These are phyloP conservation scores for Mythimna ferrago DNA, from an alignment of 2,888 invertebrate genomes.

Conservation along the genomic window DNA sequence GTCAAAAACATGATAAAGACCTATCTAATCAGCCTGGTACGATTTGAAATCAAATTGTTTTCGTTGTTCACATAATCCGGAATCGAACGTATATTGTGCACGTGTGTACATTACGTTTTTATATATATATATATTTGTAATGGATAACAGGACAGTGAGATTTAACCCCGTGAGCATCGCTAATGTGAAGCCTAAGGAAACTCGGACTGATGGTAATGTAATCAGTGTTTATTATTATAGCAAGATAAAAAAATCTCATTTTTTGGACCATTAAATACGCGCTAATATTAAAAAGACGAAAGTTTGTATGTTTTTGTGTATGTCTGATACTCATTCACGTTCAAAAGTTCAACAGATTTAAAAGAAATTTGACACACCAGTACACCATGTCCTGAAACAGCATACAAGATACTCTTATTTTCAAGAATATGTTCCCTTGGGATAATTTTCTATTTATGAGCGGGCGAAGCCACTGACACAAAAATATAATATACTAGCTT, in stretches of 20 bases:
- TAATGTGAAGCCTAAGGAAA: conserved; percentile 67
- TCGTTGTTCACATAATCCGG: conserved; percentile 66
- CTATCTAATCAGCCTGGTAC: conserved; percentile 81
- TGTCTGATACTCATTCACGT: no score
- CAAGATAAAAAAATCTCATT: background rate
- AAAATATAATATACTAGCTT: no score
- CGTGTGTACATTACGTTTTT: conserved; percentile 34
- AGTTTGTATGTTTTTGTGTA: no score
- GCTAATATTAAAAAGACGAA: no score
- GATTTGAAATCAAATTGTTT: conserved; percentile 75
- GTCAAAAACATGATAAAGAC: conserved; percentile 74
- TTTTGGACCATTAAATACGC: no score
- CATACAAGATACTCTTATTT: no score
- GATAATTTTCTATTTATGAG: no score
- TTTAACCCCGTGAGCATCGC: conserved; percentile 70
- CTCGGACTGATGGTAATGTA: conserved; percentile 79
- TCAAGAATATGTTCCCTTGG: no score
- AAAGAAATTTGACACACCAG: no score
- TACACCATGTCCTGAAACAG: no score
- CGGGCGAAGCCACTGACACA: no score
- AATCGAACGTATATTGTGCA: conserved; percentile 69
- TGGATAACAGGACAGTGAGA: conserved; percentile 77
- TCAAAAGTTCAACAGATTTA: no score
- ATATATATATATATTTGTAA: conserved; percentile 49
- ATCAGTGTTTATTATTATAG: background rate